Evolutionary conservation across 2,888 invertebrate species (phyloP).

Genomic region (Acronicta aceris): DNA sequence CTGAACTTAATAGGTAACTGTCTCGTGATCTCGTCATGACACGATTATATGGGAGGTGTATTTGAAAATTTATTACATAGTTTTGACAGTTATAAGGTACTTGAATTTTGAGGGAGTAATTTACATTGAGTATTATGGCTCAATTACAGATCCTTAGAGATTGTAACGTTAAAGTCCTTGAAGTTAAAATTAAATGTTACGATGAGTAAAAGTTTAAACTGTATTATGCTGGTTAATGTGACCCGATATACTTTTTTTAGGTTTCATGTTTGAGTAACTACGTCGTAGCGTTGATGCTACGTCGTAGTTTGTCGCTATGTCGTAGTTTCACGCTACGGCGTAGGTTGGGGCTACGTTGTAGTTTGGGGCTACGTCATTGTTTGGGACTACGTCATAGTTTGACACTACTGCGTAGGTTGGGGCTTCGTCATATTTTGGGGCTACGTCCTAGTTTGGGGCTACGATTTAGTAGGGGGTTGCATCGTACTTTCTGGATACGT

Average conservation of each 20-base stretch:
- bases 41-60: not conserved
- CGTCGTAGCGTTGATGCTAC: not conserved
- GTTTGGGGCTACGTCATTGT: not conserved
- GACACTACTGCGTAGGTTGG: not conserved
- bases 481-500: not conserved
- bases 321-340: not conserved
- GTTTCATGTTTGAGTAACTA: too few relatives aligned
- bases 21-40: not conserved
- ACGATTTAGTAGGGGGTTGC: not conserved
- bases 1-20: constrained; percentile 8
- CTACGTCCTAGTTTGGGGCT: not conserved
- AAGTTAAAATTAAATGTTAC: not conserved
- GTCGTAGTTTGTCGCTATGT: not conserved
- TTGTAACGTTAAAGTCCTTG: too few relatives aligned
- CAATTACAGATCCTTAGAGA: not conserved
- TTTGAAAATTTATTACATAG: not conserved
- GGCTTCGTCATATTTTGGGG: not conserved
- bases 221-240: not conserved
- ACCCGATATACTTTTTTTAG: not conserved
- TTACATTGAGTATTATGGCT: not conserved
- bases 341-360: not conserved
- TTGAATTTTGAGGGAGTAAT: not conserved
- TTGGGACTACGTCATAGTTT: not conserved
- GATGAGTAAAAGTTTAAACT: not conserved
- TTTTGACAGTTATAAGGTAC: not conserved